phyloP scores from a whole-genome alignment of 2,888 invertebrate genomes.

The Lithophane socia region DNA sequence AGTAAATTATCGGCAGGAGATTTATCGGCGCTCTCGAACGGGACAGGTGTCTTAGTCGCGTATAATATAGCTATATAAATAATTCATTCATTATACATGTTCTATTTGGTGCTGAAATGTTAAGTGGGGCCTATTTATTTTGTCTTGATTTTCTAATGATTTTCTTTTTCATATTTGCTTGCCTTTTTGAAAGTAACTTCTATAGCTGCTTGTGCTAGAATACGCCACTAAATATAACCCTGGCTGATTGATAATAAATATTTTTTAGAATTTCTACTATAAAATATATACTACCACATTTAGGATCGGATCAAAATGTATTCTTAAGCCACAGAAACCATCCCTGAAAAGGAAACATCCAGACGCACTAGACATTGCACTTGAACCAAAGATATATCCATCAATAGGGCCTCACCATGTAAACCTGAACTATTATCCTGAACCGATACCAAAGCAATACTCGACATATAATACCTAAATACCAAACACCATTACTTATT shows the following conservation, averaged over 20 bases:
- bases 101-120: conserved; percentile 41
- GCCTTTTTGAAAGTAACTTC: not conserved
- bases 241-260: no score
- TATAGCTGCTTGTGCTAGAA: not conserved
- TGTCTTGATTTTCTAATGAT: conserved; percentile 11
- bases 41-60: conserved; percentile 73
- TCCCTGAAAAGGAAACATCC: not conserved
- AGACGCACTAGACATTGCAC: conserved; percentile 1
- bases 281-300: no score
- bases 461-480: conserved; percentile 52
- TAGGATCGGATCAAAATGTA: no score
- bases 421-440: conserved; percentile 20
- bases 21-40: conserved; percentile 74
- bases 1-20: conserved; percentile 82
- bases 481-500: conserved; percentile 61
- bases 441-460: conserved; percentile 22
- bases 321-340: not conserved
- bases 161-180: not conserved
- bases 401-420: conserved; percentile 5
- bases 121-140: conserved; percentile 37
- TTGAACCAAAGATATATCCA: not conserved
- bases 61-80: conserved; percentile 71
- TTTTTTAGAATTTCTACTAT: no score
- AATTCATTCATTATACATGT: conserved; percentile 62
- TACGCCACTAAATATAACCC: no score